These are phyloP conservation scores for Condylostylus longicornis DNA, from an alignment of 1,140 invertebrate genomes.

Conservation along the genomic window DNA sequence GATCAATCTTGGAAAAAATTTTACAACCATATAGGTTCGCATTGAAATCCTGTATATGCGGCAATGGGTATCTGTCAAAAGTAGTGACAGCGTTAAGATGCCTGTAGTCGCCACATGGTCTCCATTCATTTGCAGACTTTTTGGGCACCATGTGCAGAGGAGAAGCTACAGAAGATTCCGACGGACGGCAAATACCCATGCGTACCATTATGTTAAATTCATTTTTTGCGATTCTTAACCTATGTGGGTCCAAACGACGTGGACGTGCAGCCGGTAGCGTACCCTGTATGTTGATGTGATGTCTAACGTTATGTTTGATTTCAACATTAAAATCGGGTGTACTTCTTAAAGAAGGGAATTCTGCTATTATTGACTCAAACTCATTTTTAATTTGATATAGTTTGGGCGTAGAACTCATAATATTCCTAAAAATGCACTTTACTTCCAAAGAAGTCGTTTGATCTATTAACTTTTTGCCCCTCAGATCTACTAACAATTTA, in stretches of 20 bases:
- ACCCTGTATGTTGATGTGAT: constrained; percentile 17
- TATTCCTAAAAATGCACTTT: no score
- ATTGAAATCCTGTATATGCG: constrained; percentile 19
- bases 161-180: constrained; percentile 30
- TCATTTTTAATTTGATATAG: neutral
- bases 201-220: constrained; percentile 17
- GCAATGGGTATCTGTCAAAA: constrained; percentile 23
- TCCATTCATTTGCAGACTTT: constrained; percentile 17
- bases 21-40: constrained; percentile 19
- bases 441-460: neutral
- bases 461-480: neutral
- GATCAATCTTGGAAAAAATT: constrained; percentile 34
- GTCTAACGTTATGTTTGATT: constrained; percentile 1
- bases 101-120: constrained; percentile 32
- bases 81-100: constrained; percentile 29
- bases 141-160: constrained; percentile 32
- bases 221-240: constrained; percentile 12
- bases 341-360: neutral
- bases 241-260: constrained; percentile 22
- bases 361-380: neutral
- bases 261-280: constrained; percentile 19
- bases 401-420: no score
- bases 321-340: neutral
- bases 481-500: constrained; percentile 3
- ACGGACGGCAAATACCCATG: constrained; percentile 21